Percentiles rank a stretch among this genome's conserved stretches.
phyloP scores from a whole-genome alignment of 2,888 invertebrate genomes.

The Caenorhabditis auriculariae region DNA sequence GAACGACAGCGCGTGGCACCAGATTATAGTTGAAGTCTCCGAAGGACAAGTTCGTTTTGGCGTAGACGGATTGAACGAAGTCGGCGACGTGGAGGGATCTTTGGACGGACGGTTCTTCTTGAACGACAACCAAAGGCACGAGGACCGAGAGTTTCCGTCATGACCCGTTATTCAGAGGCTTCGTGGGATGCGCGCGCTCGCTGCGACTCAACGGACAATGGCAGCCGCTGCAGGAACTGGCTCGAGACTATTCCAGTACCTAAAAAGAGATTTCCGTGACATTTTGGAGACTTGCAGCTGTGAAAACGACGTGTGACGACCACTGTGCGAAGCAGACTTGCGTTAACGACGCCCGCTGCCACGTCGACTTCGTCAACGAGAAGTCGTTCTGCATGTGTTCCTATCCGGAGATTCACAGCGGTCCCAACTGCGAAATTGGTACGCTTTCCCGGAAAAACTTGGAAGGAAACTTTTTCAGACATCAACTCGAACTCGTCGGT shows the following conservation, averaged over 20 bases:
- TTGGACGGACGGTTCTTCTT: slow-evolving; percentile 1
- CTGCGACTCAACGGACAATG: slow-evolving; percentile 31
- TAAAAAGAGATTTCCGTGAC: not conserved
- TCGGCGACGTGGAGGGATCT: not conserved
- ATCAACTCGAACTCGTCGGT: slow-evolving; percentile 48
- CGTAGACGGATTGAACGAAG: slow-evolving; percentile 12
- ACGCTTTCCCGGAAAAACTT: slow-evolving; percentile 3
- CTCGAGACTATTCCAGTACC: not conserved
- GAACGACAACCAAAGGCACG: not conserved
- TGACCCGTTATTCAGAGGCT: slow-evolving; percentile 20
- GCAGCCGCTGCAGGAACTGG: slow-evolving; percentile 9
- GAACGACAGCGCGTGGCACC: slow-evolving; percentile 57
- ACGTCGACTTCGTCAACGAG: slow-evolving; percentile 44
- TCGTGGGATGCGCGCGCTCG: slow-evolving; percentile 51
- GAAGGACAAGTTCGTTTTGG: slow-evolving; percentile 37
- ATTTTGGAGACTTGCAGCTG: slow-evolving; percentile 2
- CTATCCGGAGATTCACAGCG: slow-evolving; percentile 49
- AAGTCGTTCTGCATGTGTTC: slow-evolving; percentile 47
- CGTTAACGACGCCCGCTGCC: slow-evolving; percentile 42
- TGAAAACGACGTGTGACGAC: slow-evolving; percentile 12
- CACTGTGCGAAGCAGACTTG: slow-evolving; percentile 20
- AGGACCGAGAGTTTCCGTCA: slow-evolving; percentile 1
- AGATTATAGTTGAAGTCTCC: slow-evolving; percentile 44
- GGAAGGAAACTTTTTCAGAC: slow-evolving; percentile 27
- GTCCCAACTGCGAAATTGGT: slow-evolving; percentile 52